Conservation (phyloP, 2,888 invertebrate species). For the Lochmaea capreae region DNA sequence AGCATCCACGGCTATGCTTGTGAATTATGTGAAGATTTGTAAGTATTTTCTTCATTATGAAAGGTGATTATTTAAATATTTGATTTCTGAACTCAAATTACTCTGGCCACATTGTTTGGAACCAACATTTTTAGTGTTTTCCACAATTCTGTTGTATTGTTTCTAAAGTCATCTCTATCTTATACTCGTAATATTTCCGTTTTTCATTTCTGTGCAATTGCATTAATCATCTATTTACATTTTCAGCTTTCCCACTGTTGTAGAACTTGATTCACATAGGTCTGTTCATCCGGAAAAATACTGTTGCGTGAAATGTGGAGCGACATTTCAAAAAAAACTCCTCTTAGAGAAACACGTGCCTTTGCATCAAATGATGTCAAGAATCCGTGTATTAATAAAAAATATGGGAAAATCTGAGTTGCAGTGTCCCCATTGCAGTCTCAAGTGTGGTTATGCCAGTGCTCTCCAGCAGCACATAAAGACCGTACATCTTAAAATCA, state of each 20-base stretch:
- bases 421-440: background rate
- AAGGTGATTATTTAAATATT: background rate
- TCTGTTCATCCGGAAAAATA: constrained; percentile 16
- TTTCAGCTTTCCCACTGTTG: constrained; percentile 26
- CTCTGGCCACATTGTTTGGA: too few relatives aligned
- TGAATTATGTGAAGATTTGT: constrained; percentile 26
- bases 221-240: background rate
- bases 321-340: constrained; percentile 12
- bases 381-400: background rate
- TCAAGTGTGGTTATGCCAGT: background rate
- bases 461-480: constrained; percentile 18
- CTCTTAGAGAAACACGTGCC: constrained; percentile 12
- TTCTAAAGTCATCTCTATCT: too few relatives aligned
- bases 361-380: constrained; percentile 21
- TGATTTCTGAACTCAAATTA: too few relatives aligned
- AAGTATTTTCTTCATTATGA: constrained; percentile 11
- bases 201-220: too few relatives aligned
- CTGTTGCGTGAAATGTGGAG: constrained; percentile 28
- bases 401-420: background rate
- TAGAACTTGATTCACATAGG: constrained; percentile 22
- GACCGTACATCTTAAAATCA: constrained; percentile 26
- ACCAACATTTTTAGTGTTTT: too few relatives aligned
- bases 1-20: constrained; percentile 19
- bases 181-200: too few relatives aligned
- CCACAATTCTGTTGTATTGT: too few relatives aligned